phyloP scores from a whole-genome alignment of 2,113 vertebrate species.

The Saccopteryx bilineata region DNA sequence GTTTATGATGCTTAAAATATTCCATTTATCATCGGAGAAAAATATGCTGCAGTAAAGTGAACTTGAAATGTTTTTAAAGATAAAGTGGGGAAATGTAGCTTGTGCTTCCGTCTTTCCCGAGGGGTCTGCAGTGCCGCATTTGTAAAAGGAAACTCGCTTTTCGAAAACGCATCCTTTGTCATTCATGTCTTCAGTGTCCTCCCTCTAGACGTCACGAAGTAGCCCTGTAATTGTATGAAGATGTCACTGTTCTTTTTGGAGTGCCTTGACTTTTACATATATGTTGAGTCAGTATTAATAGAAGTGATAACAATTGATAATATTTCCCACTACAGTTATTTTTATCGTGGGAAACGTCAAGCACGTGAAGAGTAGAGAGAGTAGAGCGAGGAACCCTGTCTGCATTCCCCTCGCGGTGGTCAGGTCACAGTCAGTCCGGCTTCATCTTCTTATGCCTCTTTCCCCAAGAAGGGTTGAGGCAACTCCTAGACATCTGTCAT shows the following conservation, averaged over 20 bases:
- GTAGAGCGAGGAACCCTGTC: neutral
- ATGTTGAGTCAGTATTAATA: neutral
- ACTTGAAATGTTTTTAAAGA: neutral
- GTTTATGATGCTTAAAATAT: neutral
- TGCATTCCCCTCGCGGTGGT: neutral
- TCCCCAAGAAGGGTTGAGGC: neutral
- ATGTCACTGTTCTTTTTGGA: neutral
- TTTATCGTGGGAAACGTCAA: neutral
- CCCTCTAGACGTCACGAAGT: neutral
- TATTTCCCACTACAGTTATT: neutral
- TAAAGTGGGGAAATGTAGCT: neutral
- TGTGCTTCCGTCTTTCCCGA: neutral
- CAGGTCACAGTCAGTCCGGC: neutral
- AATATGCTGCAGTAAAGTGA: neutral
- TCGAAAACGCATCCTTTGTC: neutral
- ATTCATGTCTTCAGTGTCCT: neutral
- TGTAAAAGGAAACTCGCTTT: neutral
- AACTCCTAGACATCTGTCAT: neutral
- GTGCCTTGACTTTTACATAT: neutral
- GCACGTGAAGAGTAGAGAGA: neutral
- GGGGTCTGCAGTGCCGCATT: fast-evolving
- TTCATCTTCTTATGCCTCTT: neutral
- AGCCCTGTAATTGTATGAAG: neutral
- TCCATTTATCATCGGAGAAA: neutral
- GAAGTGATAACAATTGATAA: neutral